A percentile compares a stretch with the other conserved stretches of the same genome.
phyloP scores from a whole-genome alignment of 1,140 invertebrate genomes.

The Saccostrea cuccullata region DNA sequence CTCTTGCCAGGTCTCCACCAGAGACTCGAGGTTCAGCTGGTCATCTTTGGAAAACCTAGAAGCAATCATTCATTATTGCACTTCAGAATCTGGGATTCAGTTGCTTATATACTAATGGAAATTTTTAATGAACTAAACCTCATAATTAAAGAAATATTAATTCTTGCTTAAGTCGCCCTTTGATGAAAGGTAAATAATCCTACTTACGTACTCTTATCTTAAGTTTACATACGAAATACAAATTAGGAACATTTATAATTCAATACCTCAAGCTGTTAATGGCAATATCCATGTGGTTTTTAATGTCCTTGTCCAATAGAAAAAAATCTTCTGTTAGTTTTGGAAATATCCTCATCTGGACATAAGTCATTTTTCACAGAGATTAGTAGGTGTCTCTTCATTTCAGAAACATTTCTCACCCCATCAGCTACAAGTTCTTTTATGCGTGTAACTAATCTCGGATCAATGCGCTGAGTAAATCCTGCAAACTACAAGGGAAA shows the following conservation, averaged over 20 bases:
- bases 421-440: conserved; percentile 22
- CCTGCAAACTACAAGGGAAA: conserved; percentile 22
- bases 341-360: not conserved
- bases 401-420: conserved; percentile 2
- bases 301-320: conserved; percentile 20
- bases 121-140: too few species aligned
- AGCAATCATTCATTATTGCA: not conserved
- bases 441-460: not conserved
- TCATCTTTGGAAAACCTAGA: conserved; percentile 19
- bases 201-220: not conserved
- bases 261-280: not conserved
- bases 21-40: conserved; percentile 6
- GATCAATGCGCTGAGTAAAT: conserved; percentile 6
- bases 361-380: not conserved
- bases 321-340: conserved; percentile 18
- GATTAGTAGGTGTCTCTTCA: conserved; percentile 18
- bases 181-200: too few species aligned
- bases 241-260: conserved; percentile 1
- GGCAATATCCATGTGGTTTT: not conserved
- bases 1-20: conserved; percentile 1
- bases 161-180: too few species aligned
- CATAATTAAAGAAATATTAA: too few species aligned
- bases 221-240: not conserved
- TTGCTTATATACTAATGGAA: too few species aligned
- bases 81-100: not conserved